Base-by-base conservation (phyloP, 2,797 vertebrate genomes). In the Huso huso region DNA sequence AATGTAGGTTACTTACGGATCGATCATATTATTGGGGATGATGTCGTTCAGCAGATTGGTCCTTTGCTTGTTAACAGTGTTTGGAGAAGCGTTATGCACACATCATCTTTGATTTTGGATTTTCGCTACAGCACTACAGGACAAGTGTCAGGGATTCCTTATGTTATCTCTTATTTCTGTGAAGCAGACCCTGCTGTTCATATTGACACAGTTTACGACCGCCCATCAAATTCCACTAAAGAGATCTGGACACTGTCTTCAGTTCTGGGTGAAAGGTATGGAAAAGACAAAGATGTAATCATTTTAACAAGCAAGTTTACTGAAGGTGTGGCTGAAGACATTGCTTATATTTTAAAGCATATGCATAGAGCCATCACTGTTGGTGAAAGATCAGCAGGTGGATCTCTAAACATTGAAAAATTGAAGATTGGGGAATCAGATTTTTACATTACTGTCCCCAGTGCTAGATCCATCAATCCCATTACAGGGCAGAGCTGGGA, bases 31-130 rank as follows among this genome's bases (percentile, higher is more conserved):
- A 87, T 95, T 0, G 91, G 92, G 12, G 87, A 93, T 71, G 91
- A 94, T 1, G 78, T 81, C 8, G 88, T 93, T 48, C 87, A 94
- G 48, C 91, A 92, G 77, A 79, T 96, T 57, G 93, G 91, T 12
- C 70, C 78, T 51, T 77, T 93, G 76, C 87, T 99, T 11, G 80
- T 94, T 10, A 86, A 93, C 59, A 84, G 90, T 8, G 81, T 98
- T 65, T 97, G 96, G 96, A 91, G 85, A 68, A 91, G 90, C 7
- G 84, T 98, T 67, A 77, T 90, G 69, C 82, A 84, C 0, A 95
- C 94, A 8, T 93, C 93, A 3, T 91, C 93, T n/a, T 83, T 99
- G 69, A 89, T 98, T 66, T 88, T 98, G 73, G 96, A 98, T 80
- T 79, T 99, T 69, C 91, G 93, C 49, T 83, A 93, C 70, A 91